Percentiles rank a stretch among this genome's conserved stretches.
phyloP scores from a whole-genome alignment of 2,113 vertebrate genomes.

The Cariama cristata region DNA sequence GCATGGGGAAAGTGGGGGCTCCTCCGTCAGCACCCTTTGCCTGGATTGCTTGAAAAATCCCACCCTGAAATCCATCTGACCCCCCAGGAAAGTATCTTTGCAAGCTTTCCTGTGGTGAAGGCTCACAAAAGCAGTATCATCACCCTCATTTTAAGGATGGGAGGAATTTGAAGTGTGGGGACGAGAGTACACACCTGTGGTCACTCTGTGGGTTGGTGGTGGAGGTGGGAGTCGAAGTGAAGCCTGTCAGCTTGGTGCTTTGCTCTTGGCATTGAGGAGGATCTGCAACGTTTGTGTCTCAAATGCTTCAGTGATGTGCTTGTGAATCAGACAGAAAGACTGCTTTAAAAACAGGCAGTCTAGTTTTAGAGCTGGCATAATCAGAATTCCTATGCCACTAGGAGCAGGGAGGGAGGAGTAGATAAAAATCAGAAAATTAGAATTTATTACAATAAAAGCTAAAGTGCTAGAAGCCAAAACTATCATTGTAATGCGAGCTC shows the following conservation, averaged over 20 bases:
- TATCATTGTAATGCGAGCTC: conserved; percentile 28
- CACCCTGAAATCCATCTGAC: neutral
- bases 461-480: conserved; percentile 50
- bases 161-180: neutral
- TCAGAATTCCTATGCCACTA: neutral
- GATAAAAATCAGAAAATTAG: conserved; percentile 72
- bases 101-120: neutral
- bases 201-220: neutral
- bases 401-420: neutral
- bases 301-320: neutral
- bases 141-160: rapidly evolving
- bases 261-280: neutral
- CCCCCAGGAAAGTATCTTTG: neutral
- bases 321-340: neutral
- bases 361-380: conserved; percentile 33
- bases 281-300: neutral
- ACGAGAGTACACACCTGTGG: neutral
- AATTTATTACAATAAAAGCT: conserved; percentile 57
- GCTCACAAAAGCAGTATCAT: neutral
- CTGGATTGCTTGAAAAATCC: neutral
- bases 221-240: neutral
- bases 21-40: neutral
- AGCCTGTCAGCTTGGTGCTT: neutral
- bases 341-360: conserved; percentile 11
- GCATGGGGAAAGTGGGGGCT: neutral